phyloP scores from a whole-genome alignment of 2,888 invertebrate species.

The Heliconius charithonia region DNA sequence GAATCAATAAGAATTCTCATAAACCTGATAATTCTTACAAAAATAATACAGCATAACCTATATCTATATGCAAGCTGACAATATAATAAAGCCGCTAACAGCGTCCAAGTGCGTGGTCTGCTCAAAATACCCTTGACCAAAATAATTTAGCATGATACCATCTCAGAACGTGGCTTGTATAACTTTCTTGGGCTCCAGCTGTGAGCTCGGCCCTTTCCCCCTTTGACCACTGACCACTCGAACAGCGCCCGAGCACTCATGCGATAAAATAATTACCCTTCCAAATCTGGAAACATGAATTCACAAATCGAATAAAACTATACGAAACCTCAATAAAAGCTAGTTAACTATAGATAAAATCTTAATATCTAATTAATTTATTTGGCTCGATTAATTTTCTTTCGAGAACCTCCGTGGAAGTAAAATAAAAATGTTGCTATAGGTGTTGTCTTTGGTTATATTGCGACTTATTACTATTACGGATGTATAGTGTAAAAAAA shows the following conservation, averaged over 20 bases:
- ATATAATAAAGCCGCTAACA: conserved; percentile 22
- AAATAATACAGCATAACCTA: neutral
- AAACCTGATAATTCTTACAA: neutral
- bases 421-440: neutral
- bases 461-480: neutral
- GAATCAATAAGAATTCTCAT: neutral
- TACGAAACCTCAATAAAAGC: conserved; percentile 46
- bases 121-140: conserved; percentile 76
- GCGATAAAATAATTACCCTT: conserved; percentile 83
- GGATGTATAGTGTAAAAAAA: no score
- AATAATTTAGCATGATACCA: conserved; percentile 71
- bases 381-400: conserved; percentile 20
- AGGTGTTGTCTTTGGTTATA: neutral
- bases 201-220: conserved; percentile 49
- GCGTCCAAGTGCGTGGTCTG: conserved; percentile 55
- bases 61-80: neutral
- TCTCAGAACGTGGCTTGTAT: conserved; percentile 62
- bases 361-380: conserved; percentile 25
- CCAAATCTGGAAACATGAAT: conserved; percentile 67
- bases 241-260: conserved; percentile 71
- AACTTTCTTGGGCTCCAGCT: conserved; percentile 65
- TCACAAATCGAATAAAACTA: conserved; percentile 55
- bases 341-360: conserved; percentile 30
- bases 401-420: neutral
- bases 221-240: conserved; percentile 54